Conservation (phyloP, 53 echinoderm and acorn worm species). For the Echinometra lucunter region DNA sequence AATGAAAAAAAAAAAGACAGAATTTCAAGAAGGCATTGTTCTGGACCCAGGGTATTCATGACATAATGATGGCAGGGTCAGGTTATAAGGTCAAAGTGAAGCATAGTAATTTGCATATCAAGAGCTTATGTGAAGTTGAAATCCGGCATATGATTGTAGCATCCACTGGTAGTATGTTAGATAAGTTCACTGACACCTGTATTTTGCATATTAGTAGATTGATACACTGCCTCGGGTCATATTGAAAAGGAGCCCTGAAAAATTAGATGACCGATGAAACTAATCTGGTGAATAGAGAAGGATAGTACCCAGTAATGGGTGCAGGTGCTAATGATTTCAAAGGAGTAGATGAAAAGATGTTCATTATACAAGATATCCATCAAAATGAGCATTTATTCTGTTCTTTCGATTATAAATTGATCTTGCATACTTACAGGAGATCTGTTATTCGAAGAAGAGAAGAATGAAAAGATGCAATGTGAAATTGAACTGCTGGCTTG, state of each 20-base stretch:
- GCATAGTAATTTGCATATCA: neutral
- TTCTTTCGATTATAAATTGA: neutral
- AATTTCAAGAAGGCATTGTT: no score
- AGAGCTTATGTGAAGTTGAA: neutral
- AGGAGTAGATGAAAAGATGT: neutral
- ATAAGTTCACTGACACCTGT: constrained; percentile 41
- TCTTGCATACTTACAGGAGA: neutral
- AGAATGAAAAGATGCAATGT: neutral
- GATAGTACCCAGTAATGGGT: neutral
- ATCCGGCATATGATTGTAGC: neutral
- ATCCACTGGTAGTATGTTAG: neutral
- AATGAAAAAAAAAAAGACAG: neutral
- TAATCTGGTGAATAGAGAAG: constrained; percentile 41
- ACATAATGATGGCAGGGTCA: neutral
- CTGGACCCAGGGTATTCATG: neutral
- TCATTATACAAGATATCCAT: neutral
- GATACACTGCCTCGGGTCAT: constrained; percentile 18
- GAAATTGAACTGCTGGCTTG: neutral
- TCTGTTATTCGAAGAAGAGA: neutral
- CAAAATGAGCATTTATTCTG: neutral
- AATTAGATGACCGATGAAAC: constrained; percentile 31
- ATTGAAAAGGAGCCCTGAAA: constrained; percentile 17
- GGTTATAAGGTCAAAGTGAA: neutral
- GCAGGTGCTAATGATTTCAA: neutral
- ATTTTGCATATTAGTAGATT: constrained; percentile 36